Conservation (phyloP, 2,113 vertebrate genomes). For the Cololabis saira region DNA sequence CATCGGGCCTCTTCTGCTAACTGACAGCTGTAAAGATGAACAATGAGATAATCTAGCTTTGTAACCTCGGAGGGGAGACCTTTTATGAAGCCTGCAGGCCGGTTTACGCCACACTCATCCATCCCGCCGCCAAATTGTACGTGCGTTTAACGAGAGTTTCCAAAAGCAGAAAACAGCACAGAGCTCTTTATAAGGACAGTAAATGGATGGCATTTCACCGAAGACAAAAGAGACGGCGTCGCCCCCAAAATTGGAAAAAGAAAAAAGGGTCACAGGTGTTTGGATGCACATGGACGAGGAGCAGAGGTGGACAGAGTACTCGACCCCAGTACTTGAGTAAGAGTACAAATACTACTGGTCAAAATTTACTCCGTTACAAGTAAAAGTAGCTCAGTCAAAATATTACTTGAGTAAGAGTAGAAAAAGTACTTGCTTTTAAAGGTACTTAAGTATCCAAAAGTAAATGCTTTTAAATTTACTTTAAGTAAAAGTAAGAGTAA, state of each 20-base stretch:
- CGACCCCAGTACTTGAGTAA: no score
- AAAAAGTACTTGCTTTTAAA: no score
- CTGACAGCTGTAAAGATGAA: conserved; percentile 77
- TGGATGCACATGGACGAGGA: conserved; percentile 38
- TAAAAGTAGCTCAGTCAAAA: no score
- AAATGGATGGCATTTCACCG: conserved; percentile 36
- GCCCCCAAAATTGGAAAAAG: conserved; percentile 10
- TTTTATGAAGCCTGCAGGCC: conserved; percentile 30
- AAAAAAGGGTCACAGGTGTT: conserved; percentile 45
- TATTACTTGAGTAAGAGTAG: no score
- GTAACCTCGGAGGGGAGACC: conserved; percentile 54
- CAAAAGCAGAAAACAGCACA: conserved; percentile 34
- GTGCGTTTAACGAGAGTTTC: conserved; percentile 39
- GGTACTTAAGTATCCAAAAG: no score
- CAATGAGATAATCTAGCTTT: conserved; percentile 60
- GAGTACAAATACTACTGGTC: no score
- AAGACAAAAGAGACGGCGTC: conserved; percentile 13
- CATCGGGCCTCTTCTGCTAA: conserved; percentile 50
- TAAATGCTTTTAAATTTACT: no score
- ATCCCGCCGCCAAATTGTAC: conserved; percentile 13
- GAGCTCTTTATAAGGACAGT: conserved; percentile 55
- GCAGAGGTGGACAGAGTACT: no score
- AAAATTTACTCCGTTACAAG: no score
- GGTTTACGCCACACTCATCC: conserved; percentile 1
- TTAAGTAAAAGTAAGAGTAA: no score